Evolutionary conservation across 2,797 vertebrate genomes (phyloP), one percentile per base, ranked within the genome.

Genomic region (Leuciscus waleckii): DNA sequence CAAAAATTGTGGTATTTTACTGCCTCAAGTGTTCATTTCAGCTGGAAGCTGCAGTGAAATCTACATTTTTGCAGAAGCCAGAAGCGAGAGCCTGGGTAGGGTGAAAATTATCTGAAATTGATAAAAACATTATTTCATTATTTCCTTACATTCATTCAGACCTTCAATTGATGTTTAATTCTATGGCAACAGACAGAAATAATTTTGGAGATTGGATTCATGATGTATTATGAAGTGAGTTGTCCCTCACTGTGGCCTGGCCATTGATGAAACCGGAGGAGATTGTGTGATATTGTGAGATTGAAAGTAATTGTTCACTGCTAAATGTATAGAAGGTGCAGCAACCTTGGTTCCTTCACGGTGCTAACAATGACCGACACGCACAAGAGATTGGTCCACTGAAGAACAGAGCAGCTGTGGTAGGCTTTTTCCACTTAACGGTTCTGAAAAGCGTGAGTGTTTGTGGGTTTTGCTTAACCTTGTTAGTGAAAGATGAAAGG

Each of bases 401-500:
- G 21, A 56, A 54, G 35, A 58, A 70, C 65, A 82, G n/a, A 43
- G 56, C 46, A 79, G 74, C 51, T 75, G 68, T 79, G n/a, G n/a
- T 21, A n/a, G 46, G 69, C 10, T 74, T 63, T 82, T 89, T 80
- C 80, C 68, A 84, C 29, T 77, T 83, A 71, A 19, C 77, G 29
- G 56, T 37, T 83, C 43, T 70, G 67, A 89, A 89, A 79, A 78
- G 74, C 39, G 5, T 41, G 70, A 79, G 70, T 35, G 69, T 37
- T 87, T 46, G 49, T 14, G 49, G 61, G 69, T 63, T 56, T 71
- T 79, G 56, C 49, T 49, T 85, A 81, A 82, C 69, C 85, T 89
- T 86, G 85, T 82, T 82, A 83, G 63, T 26, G 75, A 69, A 39
- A 51, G 67, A 75, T 67, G 80, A 82, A 79, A 77, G 51, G 16